phyloP scores from a whole-genome alignment of 1,140 invertebrate species.

The Ephestia elutella region DNA sequence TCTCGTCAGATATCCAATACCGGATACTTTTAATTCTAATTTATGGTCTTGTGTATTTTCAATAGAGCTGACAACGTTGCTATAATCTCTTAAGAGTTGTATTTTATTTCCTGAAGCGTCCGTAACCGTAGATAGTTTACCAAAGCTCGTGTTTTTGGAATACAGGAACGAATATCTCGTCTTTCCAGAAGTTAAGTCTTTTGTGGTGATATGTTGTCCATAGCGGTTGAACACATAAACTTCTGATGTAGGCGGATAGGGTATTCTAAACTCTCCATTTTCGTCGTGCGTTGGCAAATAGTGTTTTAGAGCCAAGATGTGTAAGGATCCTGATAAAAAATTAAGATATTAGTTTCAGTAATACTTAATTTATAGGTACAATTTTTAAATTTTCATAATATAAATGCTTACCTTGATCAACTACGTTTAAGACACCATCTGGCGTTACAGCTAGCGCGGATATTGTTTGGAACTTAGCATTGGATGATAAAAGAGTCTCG shows the following conservation, averaged over 20 bases:
- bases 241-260: constrained; percentile 92
- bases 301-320: constrained; percentile 92
- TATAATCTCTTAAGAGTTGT: constrained; percentile 92
- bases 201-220: constrained; percentile 95
- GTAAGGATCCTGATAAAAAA: constrained; percentile 78
- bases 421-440: constrained; percentile 94
- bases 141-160: constrained; percentile 96
- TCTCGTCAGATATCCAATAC: constrained; percentile 88
- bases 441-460: constrained; percentile 94
- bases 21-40: constrained; percentile 90
- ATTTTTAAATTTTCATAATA: neutral
- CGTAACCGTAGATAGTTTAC: constrained; percentile 92
- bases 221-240: constrained; percentile 96
- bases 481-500: constrained; percentile 90
- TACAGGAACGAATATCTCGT: constrained; percentile 96
- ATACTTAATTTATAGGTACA: no score
- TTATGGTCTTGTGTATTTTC: constrained; percentile 95
- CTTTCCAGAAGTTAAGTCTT: constrained; percentile 93
- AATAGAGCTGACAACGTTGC: constrained; percentile 91
- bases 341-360: neutral
- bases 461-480: constrained; percentile 92
- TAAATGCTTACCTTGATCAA: constrained; percentile 86
- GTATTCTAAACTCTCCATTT: constrained; percentile 93
- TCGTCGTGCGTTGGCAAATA: constrained; percentile 92
- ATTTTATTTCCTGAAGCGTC: constrained; percentile 96